Evolutionary conservation across 2,888 invertebrate species (phyloP).

Genomic region (Euclidia mi): DNA sequence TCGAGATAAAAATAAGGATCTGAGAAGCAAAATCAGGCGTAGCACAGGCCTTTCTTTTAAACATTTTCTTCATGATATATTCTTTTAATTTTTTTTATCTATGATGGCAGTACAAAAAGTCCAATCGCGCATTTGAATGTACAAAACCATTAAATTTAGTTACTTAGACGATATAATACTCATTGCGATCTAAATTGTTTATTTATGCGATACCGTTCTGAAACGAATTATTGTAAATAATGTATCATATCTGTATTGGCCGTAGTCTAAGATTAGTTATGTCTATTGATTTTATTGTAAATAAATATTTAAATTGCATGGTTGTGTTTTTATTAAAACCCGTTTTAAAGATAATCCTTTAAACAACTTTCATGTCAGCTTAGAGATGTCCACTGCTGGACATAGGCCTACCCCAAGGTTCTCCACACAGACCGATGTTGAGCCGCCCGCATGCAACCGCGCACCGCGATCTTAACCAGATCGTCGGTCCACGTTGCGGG

Average conservation of each 20-base stretch:
- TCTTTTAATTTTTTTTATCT: conserved; percentile 41
- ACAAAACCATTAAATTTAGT: conserved; percentile 60
- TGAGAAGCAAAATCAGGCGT: no score
- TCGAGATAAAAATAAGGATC: no score
- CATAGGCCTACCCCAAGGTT: no score
- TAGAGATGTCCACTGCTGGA: no score
- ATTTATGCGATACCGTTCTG: conserved; percentile 56
- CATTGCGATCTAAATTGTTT: conserved; percentile 63
- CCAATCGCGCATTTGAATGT: conserved; percentile 67
- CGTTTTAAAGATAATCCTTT: no score
- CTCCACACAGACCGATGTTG: no score
- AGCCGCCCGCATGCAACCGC: no score
- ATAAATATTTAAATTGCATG: conserved; percentile 58
- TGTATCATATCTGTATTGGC: conserved; percentile 68
- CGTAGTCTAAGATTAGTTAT: conserved; percentile 65
- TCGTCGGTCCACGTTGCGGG: no score
- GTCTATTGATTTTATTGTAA: conserved; percentile 66
- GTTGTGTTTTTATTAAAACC: conserved; percentile 19
- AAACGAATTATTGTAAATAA: conserved; percentile 78
- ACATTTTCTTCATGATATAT: conserved; percentile 31
- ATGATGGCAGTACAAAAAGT: conserved; percentile 70
- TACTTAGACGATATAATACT: conserved; percentile 58
- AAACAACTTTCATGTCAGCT: no score
- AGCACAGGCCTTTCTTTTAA: no score
- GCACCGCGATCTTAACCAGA: no score